Conservation (phyloP, 2,888 invertebrate species). For the Apodemia mormo region DNA sequence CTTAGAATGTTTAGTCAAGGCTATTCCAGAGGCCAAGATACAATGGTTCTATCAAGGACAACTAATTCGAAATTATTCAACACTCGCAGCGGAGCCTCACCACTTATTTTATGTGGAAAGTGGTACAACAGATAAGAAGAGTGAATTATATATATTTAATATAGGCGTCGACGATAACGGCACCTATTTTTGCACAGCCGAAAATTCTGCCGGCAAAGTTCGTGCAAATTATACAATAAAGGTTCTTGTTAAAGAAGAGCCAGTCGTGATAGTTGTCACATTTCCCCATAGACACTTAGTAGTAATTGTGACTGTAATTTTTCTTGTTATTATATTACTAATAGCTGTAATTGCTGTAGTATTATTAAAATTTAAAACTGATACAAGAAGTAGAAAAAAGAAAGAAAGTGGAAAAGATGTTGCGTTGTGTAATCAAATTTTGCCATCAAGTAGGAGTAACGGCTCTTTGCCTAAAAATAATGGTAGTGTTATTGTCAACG, state of each 20-base stretch:
- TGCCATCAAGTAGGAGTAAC: conserved; percentile 65
- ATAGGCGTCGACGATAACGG: conserved; percentile 91
- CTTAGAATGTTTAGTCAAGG: conserved; percentile 89
- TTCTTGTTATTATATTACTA: conserved; percentile 84
- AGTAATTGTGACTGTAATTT: conserved; percentile 85
- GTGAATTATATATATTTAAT: conserved; percentile 90
- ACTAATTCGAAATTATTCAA: conserved; percentile 88
- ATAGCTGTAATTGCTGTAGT: conserved; percentile 85
- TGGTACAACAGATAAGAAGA: conserved; percentile 87
- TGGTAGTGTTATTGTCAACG: conserved; percentile 77
- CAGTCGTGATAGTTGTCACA: conserved; percentile 84
- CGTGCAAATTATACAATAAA: conserved; percentile 91
- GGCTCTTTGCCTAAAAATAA: conserved; percentile 81
- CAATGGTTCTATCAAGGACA: conserved; percentile 93
- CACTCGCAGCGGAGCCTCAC: conserved; percentile 84
- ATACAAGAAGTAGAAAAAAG: conserved; percentile 73
- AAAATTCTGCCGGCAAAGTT: conserved; percentile 90
- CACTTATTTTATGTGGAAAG: conserved; percentile 87
- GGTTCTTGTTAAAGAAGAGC: conserved; percentile 88
- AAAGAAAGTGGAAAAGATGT: conserved; percentile 84
- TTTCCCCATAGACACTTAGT: conserved; percentile 87
- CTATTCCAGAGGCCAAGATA: conserved; percentile 90
- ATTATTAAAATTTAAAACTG: conserved; percentile 79
- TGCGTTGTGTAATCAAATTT: conserved; percentile 81
- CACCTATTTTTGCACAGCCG: conserved; percentile 91